These are phyloP conservation scores for Pagrus major DNA, from an alignment of 2,113 vertebrate genomes.

Conservation along the genomic window DNA sequence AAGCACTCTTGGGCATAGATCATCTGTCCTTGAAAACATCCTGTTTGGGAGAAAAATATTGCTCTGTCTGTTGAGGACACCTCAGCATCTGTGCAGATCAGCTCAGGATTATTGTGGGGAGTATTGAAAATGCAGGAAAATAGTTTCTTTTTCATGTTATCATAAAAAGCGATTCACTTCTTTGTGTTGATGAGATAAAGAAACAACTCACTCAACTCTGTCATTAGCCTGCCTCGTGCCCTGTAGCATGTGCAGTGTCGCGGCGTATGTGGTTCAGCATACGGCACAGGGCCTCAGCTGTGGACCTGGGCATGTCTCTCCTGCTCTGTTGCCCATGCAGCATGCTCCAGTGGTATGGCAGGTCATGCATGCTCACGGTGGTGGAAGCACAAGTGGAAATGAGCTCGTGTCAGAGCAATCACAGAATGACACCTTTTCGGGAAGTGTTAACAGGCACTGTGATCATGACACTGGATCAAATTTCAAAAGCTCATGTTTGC, in stretches of 20 bases:
- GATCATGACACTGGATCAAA: slow-evolving; percentile 52
- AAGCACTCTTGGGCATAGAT: slow-evolving; percentile 53
- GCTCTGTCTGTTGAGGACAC: slow-evolving; percentile 17
- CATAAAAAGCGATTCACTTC: background rate
- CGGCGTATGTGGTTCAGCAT: slow-evolving; percentile 33
- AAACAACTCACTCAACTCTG: background rate
- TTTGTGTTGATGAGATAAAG: background rate
- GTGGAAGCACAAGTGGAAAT: slow-evolving; percentile 50
- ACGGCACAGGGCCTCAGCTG: slow-evolving; percentile 65
- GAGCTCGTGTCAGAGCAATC: slow-evolving; percentile 36
- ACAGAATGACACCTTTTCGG: slow-evolving; percentile 38
- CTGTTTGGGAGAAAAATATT: slow-evolving; percentile 25
- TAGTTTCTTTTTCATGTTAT: background rate
- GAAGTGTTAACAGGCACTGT: slow-evolving; percentile 29
- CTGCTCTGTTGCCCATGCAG: slow-evolving; percentile 59
- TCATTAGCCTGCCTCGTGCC: background rate
- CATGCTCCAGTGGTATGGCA: slow-evolving; percentile 65
- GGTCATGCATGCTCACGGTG: slow-evolving; percentile 54
- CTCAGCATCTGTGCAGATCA: slow-evolving; percentile 5
- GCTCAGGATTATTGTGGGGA: background rate
- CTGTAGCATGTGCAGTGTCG: slow-evolving; percentile 25
- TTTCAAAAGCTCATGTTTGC: slow-evolving; percentile 28
- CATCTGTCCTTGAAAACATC: slow-evolving; percentile 61
- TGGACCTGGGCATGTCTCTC: slow-evolving; percentile 39
- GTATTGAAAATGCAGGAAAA: background rate